Percentiles rank a stretch among this genome's conserved stretches.
These are phyloP conservation scores for Lordiphosa mommai DNA, from an alignment of 1,140 invertebrate species.

Conservation along the genomic window DNA sequence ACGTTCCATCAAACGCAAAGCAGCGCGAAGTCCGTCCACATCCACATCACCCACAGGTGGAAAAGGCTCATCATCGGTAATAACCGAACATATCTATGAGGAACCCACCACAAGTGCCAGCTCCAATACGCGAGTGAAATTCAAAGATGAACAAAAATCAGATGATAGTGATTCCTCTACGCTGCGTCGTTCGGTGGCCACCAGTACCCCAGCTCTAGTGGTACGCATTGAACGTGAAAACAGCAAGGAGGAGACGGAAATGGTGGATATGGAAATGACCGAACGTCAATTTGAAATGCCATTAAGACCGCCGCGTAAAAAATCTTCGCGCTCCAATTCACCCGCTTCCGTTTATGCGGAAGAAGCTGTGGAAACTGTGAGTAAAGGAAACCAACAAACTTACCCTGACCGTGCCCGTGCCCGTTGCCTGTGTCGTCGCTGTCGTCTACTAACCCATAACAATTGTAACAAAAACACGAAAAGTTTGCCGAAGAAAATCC, in stretches of 20 bases:
- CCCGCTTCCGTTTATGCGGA: slow-evolving; percentile 42
- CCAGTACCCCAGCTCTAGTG: slow-evolving; percentile 68
- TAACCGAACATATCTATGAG: slow-evolving; percentile 61
- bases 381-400: slow-evolving; percentile 35
- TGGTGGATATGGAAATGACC: slow-evolving; percentile 32
- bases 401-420: slow-evolving; percentile 13
- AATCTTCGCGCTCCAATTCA: slow-evolving; percentile 68
- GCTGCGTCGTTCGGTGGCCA: slow-evolving; percentile 59
- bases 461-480: slow-evolving; percentile 34
- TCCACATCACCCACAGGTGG: slow-evolving; percentile 27
- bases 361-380: slow-evolving; percentile 44
- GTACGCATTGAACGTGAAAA: slow-evolving; percentile 49
- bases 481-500: slow-evolving; percentile 31
- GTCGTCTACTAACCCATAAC: slow-evolving; percentile 47
- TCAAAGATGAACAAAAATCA: slow-evolving; percentile 40
- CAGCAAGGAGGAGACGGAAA: background rate
- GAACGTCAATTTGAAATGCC: slow-evolving; percentile 52
- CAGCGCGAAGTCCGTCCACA: slow-evolving; percentile 21
- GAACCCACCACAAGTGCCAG: slow-evolving; percentile 34
- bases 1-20: slow-evolving; percentile 67
- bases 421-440: slow-evolving; percentile 13
- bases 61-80: background rate
- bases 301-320: slow-evolving; percentile 64
- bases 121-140: slow-evolving; percentile 35
- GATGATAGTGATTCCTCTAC: background rate